Evolutionary conservation across 2,797 vertebrate species (phyloP), one percentile per base, ranked within the genome.

Genomic region (Salarias fasciatus): DNA sequence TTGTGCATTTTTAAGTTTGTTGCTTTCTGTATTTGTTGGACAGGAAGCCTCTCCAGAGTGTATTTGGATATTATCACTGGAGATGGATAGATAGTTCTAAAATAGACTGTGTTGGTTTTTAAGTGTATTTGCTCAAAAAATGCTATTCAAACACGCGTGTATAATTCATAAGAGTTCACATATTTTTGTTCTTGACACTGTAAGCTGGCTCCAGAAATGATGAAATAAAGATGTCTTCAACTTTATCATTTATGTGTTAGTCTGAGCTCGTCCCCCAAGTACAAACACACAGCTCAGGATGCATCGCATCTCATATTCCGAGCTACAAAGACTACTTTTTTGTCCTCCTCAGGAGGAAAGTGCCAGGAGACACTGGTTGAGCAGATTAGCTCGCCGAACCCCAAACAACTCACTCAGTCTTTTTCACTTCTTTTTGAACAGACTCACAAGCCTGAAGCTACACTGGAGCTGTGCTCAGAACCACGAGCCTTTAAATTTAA

Each of bases 221-320:
- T 72, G 18, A 24, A 77, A 85, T 86, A 79, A 80, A 83, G 60
- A 62, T 71, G 56, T 65, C 75, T 75, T 58, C 13, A 5, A 24
- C 18, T 24, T 55, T 56, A 83, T 84, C 75, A 60, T 31, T 79
- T 74, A 75, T 54, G 31, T 28, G 6, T 28, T 64, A 53, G 29
- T 58, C 68, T 53, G 55, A 41, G 56, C 60, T 58, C 62, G 63
- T 72, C 67, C 56, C 66, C 64, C 54, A 47, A 51, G 42, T 69
- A 51, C 24, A 50, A 72, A 72, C 48, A 18, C 47, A 35, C 30
- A 68, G 37, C 9, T 36, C 53, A 24, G 1, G 7, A 48, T 43
- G 30, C 59, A 45, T 64, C 57, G 37, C 44, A 61, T 72, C 40
- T 55, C 33, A 53, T 48, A 37, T n/a, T 63, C 45, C 11, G 57